Conservation (phyloP, 2,888 invertebrate species). For the Lymantria dispar region DNA sequence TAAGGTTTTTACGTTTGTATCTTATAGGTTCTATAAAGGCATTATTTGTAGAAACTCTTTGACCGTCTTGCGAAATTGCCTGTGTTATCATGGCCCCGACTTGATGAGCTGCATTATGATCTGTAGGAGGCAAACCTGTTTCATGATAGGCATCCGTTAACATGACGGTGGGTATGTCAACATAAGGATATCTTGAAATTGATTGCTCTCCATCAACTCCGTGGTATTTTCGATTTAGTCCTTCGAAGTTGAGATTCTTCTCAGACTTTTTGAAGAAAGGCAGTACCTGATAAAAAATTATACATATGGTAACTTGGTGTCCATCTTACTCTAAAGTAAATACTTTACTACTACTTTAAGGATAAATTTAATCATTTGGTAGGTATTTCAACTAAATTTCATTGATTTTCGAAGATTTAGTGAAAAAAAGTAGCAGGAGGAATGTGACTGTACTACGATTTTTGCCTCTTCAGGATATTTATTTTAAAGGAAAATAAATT, state of each 20-base stretch:
- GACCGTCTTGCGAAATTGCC: constrained; percentile 77
- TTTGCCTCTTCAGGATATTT: too few relatives aligned
- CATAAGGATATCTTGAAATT: constrained; percentile 83
- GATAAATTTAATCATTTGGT: too few relatives aligned
- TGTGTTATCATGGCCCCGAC: constrained; percentile 83
- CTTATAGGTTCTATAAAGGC: constrained; percentile 86
- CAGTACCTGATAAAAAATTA: constrained; percentile 2
- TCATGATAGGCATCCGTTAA: constrained; percentile 82
- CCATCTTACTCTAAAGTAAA: too few relatives aligned
- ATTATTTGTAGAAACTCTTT: constrained; percentile 83
- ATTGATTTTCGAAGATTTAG: too few relatives aligned
- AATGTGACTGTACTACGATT: too few relatives aligned
- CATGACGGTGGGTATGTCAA: constrained; percentile 79
- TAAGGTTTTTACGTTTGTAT: constrained; percentile 72
- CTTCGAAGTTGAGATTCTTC: constrained; percentile 77
- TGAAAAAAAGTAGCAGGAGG: too few relatives aligned
- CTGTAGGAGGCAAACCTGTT: constrained; percentile 78
- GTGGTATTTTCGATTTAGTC: constrained; percentile 79
- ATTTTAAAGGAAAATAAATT: too few relatives aligned
- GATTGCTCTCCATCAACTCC: constrained; percentile 82
- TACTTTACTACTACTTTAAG: too few relatives aligned
- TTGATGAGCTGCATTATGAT: constrained; percentile 79
- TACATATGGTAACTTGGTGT: too few relatives aligned
- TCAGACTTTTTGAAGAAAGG: constrained; percentile 80
- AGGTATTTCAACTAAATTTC: too few relatives aligned